These are phyloP conservation scores for Drosophila imparisetae DNA, from an alignment of 2,888 invertebrate species.

Conservation along the genomic window DNA sequence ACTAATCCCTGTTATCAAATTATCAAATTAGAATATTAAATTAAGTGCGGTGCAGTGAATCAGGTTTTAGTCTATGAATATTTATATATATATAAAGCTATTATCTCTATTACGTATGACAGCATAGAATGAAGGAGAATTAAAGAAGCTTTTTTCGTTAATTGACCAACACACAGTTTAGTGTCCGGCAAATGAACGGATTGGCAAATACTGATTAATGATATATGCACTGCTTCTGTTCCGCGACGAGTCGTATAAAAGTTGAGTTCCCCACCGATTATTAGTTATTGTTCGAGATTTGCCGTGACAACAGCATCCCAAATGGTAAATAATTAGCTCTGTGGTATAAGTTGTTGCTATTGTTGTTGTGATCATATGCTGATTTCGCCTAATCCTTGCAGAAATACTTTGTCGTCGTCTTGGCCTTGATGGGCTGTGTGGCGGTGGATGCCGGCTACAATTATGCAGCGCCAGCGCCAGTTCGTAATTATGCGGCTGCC, in stretches of 20 bases:
- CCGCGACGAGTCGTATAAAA: conserved; percentile 64
- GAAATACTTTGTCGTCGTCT: conserved; percentile 64
- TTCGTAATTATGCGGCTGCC: conserved; percentile 20
- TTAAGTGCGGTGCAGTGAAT: conserved; percentile 25
- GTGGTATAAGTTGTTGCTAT: conserved; percentile 9
- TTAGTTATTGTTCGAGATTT: conserved; percentile 63
- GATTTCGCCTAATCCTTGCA: conserved; percentile 22
- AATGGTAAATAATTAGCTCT: conserved; percentile 58
- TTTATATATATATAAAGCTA: conserved; percentile 22
- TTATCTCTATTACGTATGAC: conserved; percentile 30
- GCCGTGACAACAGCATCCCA: conserved; percentile 47
- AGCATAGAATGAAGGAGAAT: conserved; percentile 35
- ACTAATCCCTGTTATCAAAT: conserved; percentile 7
- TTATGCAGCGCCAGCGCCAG: conserved; percentile 45
- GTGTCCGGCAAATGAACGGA: conserved; percentile 2
- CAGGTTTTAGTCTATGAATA: conserved; percentile 54
- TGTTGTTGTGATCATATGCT: neutral
- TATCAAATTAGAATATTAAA: conserved; percentile 15
- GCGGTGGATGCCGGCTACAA: conserved; percentile 65
- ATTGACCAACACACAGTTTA: conserved; percentile 4
- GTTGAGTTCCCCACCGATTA: conserved; percentile 41
- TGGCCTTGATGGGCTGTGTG: conserved; percentile 66
- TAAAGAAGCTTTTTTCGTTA: conserved; percentile 15
- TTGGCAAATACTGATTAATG: conserved; percentile 65
- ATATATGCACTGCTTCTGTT: conserved; percentile 71